Base-by-base conservation (phyloP, 2,797 vertebrate species). In the Anisognathus igniventris region DNA sequence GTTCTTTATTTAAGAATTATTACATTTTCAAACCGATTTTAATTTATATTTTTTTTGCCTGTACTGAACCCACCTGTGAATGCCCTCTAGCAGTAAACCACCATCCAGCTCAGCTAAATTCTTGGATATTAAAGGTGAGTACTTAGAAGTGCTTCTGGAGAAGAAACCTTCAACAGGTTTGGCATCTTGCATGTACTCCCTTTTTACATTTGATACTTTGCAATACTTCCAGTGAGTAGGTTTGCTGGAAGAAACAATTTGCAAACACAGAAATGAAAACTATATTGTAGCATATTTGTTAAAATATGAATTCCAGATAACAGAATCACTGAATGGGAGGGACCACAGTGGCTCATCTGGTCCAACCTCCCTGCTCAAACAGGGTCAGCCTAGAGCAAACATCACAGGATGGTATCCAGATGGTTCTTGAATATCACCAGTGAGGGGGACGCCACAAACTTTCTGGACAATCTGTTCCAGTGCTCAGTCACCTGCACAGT, bases 401-500 rank as follows among this genome's bases (percentile, higher is more conserved):
- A 5, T 6, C n/a, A 22, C 37, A 56, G n/a, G 20, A 48, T 37
- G 18, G 56, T 6, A 19, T 82, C 48, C 71, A 62, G 71, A 30
- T 0, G 5, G 12, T 50, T 68, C 48, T 15, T 68, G 23, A 42
- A 0, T 44, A 44, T 75, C 8, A 56, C 42, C 27, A 30, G 16
- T 16, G 42, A 81, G 23, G 16, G 35, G 27, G 16, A 22, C 9
- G n/a, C 31, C 35, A n/a, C 13, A 37, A 0, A 0, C 7, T 37
- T 9, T 50, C 22, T 51, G 53, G 13, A 5, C 5, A 66, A 27
- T 13, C 14, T 50, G 12, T 42, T 50, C 44, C 37, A 50, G 51
- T 50, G 42, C 3, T 66, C 3, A 0, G 44, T 18, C 27, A 56
- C 31, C 31, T 2, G 5, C 37, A 31, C 31, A 66, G 44, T 22